Conservation (phyloP, 2,797 vertebrate species). For the Enteromius unitaeniatus region DNA sequence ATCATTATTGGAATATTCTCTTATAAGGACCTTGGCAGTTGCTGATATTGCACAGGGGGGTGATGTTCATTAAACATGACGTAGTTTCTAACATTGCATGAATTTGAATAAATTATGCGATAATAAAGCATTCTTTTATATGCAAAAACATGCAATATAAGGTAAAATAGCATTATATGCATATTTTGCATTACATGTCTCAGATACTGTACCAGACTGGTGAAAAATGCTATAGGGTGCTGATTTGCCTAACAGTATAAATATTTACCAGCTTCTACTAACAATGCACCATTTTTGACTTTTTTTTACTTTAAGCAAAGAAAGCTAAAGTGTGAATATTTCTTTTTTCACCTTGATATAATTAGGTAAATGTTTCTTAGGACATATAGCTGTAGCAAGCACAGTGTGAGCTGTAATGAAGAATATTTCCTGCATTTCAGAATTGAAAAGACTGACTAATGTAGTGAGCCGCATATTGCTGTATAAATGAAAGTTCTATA, state of each 20-base stretch:
- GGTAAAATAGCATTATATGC: conserved; percentile 5
- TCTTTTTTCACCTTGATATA: conserved; percentile 8
- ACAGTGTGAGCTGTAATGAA: conserved; percentile 5
- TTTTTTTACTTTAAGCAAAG: neutral
- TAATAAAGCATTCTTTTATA: neutral
- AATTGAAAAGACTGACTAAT: conserved; percentile 18
- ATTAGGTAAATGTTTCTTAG: conserved; percentile 24
- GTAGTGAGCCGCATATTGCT: neutral
- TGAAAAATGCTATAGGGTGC: neutral
- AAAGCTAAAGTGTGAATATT: conserved; percentile 5
- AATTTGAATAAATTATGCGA: conserved; percentile 11
- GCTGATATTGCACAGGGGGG: neutral
- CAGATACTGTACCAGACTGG: neutral
- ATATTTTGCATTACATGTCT: conserved; percentile 18
- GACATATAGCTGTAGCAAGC: conserved; percentile 31
- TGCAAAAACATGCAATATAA: conserved; percentile 10
- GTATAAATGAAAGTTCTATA: conserved; percentile 44
- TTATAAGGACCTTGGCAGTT: neutral
- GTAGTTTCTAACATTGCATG: conserved; percentile 1
- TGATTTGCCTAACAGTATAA: conserved; percentile 19
- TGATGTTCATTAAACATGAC: neutral
- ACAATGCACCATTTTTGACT: neutral
- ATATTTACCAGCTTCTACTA: conserved; percentile 14
- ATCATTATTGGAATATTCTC: too few relatives aligned
- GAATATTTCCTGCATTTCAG: conserved; percentile 35